Percentiles rank a stretch among this genome's conserved stretches.
Conservation (phyloP, 2,113 vertebrate genomes). For the Tylochromis polylepis region DNA sequence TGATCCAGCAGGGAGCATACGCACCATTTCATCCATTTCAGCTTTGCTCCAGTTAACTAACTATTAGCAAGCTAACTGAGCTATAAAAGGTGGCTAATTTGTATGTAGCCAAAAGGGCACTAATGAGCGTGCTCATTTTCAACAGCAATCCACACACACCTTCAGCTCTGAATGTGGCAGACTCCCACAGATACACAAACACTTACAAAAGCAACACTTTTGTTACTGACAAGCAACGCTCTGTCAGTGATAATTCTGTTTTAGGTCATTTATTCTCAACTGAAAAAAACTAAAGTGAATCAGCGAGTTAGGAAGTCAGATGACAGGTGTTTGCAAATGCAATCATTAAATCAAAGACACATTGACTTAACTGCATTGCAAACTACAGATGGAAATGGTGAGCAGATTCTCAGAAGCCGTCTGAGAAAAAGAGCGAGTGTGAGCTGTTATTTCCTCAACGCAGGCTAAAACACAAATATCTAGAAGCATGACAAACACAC, state of each 20-base stretch:
- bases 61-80: background rate
- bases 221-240: background rate
- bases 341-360: background rate
- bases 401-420: background rate
- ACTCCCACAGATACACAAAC: background rate
- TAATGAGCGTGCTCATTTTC: background rate
- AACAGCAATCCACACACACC: background rate
- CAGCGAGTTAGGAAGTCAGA: background rate
- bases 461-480: background rate
- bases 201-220: background rate
- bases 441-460: background rate
- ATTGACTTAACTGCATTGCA: background rate
- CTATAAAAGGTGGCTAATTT: background rate
- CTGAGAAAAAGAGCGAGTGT: background rate
- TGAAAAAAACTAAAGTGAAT: accelerated
- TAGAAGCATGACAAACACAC: background rate
- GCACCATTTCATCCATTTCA: background rate
- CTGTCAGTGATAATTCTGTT: background rate
- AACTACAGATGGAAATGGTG: background rate
- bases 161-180: background rate
- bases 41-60: background rate
- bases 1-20: background rate
- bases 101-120: background rate
- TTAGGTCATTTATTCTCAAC: background rate
- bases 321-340: background rate